Evolutionary conservation across 2,888 invertebrate species (phyloP).

Genomic region (Elegia similella): DNA sequence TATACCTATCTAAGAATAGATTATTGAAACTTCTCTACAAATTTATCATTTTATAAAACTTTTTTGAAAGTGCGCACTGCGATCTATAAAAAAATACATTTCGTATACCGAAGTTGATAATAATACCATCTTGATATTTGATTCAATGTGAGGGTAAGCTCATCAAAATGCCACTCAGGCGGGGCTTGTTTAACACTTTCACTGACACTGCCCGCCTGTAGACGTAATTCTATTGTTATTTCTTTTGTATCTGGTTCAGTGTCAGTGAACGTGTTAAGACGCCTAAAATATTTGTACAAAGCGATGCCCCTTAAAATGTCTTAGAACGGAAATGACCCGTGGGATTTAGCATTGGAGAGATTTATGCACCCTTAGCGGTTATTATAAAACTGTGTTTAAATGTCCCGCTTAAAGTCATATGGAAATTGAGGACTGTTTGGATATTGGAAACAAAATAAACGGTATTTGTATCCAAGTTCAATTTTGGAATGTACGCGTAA

Average conservation of each 20-base stretch:
- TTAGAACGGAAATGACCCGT: slow-evolving; percentile 13
- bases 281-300: not conserved
- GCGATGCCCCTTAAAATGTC: slow-evolving; percentile 5
- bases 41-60: too few relatives aligned
- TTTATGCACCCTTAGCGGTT: slow-evolving; percentile 9
- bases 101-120: not conserved
- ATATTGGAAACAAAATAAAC: not conserved
- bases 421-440: not conserved
- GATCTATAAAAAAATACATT: too few relatives aligned
- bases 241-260: too few relatives aligned
- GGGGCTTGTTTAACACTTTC: not conserved
- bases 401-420: slow-evolving; percentile 5
- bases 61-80: too few relatives aligned
- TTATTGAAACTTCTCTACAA: too few relatives aligned
- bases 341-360: slow-evolving; percentile 14
- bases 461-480: too few relatives aligned
- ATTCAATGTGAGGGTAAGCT: not conserved
- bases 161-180: not conserved
- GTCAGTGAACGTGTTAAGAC: too few relatives aligned
- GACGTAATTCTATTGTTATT: too few relatives aligned
- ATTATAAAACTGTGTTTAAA: slow-evolving; percentile 9
- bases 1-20: too few relatives aligned
- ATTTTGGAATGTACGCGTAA: too few relatives aligned
- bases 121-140: not conserved
- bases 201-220: too few relatives aligned